Evolutionary conservation across 92 coral and sea anemone genomes (phyloP).

Genomic region (Siderastrea siderea): DNA sequence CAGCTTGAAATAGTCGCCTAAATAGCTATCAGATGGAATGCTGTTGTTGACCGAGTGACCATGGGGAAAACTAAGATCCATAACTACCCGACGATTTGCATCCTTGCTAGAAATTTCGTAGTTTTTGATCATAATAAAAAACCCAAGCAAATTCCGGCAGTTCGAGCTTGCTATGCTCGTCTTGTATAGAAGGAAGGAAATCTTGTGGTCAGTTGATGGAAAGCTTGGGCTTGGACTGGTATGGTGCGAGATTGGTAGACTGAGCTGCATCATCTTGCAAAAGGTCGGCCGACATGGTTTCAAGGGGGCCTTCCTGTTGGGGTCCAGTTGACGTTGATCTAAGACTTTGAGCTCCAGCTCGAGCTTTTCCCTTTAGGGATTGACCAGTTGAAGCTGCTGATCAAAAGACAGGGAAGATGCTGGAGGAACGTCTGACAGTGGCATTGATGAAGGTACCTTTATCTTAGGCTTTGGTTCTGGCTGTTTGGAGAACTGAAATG

Average conservation of each 20-base stretch:
- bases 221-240: not conserved
- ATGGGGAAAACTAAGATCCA: slow-evolving; percentile 60
- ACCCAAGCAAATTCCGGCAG: slow-evolving; percentile 30
- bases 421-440: not conserved
- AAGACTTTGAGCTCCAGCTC: not conserved
- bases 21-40: slow-evolving; percentile 35
- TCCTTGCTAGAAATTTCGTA: not conserved
- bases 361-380: slow-evolving; percentile 8
- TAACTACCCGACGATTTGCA: slow-evolving; percentile 49
- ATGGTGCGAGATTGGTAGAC: not conserved
- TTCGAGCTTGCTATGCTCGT: slow-evolving; percentile 20
- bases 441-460: not conserved
- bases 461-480: not conserved
- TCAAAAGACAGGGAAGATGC: not conserved
- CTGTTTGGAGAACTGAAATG: too few species aligned
- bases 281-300: not conserved
- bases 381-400: slow-evolving; percentile 13
- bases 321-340: too few species aligned
- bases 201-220: slow-evolving; percentile 7
- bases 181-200: slow-evolving; percentile 1
- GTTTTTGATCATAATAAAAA: slow-evolving; percentile 20
- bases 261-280: not conserved
- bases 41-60: slow-evolving; percentile 48
- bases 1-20: slow-evolving; percentile 38
- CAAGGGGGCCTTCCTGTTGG: slow-evolving; percentile 4